Conservation (phyloP, 2,888 invertebrate genomes). For the Drosophila mercatorum region DNA sequence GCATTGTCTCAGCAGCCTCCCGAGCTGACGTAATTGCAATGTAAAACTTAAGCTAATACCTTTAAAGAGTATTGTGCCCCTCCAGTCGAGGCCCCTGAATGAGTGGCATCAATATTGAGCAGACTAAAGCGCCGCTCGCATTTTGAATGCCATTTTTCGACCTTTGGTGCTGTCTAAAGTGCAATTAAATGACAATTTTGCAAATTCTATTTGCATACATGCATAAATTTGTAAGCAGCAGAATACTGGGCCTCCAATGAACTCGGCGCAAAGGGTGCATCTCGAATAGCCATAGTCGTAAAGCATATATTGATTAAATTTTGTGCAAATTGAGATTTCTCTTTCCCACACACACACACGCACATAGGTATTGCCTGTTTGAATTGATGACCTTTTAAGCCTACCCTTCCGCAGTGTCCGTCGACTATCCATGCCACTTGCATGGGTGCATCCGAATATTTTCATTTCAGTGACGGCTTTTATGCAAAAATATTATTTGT, state of each 20-base stretch:
- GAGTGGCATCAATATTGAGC: conserved; percentile 52
- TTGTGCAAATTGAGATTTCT: conserved; percentile 69
- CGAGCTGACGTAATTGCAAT: conserved; percentile 15
- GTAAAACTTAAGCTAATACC: conserved; percentile 10
- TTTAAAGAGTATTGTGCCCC: conserved; percentile 27
- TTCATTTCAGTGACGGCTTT: conserved; percentile 71
- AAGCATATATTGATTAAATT: conserved; percentile 69
- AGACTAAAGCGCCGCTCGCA: conserved; percentile 49
- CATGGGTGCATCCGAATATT: conserved; percentile 51
- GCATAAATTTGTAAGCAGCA: conserved; percentile 73
- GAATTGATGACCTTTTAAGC: conserved; percentile 46
- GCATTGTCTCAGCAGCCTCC: conserved; percentile 13
- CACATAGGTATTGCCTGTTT: conserved; percentile 31
- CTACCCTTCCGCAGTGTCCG: conserved; percentile 24
- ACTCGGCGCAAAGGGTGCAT: conserved; percentile 23
- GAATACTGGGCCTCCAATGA: conserved; percentile 27
- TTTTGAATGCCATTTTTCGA: conserved; percentile 68
- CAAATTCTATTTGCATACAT: conserved; percentile 75
- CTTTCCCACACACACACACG: conserved; percentile 29
- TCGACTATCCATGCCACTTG: conserved; percentile 11
- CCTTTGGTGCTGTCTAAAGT: conserved; percentile 47
- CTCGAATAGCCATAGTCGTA: conserved; percentile 36
- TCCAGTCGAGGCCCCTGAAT: conserved; percentile 8
- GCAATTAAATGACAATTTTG: conserved; percentile 78
- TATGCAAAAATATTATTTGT: conserved; percentile 78